Conservation (phyloP, 37 sponge, comb jelly and placozoan genomes). For the Halichondria panicea region DNA sequence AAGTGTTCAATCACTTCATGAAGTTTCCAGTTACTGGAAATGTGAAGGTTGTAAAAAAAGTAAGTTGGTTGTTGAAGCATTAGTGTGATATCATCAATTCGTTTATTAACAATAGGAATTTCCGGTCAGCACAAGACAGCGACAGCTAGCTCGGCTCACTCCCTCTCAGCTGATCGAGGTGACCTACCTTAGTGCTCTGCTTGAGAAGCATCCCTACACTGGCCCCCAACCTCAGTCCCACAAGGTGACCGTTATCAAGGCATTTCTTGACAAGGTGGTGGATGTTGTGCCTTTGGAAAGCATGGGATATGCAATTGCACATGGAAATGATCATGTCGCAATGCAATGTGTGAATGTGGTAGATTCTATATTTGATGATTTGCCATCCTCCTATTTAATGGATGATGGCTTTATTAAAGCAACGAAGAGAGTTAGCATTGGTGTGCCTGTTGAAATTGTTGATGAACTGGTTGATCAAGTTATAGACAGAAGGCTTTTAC, state of each 20-base stretch:
- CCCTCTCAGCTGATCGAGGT: constrained; percentile 41
- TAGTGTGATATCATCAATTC: background rate
- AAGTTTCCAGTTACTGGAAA: background rate
- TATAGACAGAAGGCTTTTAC: no score
- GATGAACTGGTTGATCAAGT: background rate
- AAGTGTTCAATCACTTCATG: background rate
- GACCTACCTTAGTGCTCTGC: constrained; percentile 40
- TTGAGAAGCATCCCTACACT: constrained; percentile 22
- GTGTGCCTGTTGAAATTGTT: background rate
- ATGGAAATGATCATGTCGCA: constrained; percentile 21
- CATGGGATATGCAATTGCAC: constrained; percentile 34
- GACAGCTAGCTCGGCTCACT: constrained; percentile 43
- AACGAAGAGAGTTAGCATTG: background rate
- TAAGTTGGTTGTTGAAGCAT: background rate
- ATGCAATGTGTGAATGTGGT: constrained; percentile 31
- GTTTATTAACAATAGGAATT: constrained; percentile 1
- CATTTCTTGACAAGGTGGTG: constrained; percentile 43
- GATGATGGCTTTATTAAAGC: background rate
- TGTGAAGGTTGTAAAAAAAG: constrained; percentile 7
- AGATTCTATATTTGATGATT: background rate
- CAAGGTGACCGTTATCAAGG: background rate
- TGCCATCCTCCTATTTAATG: background rate
- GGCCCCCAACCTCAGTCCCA: background rate
- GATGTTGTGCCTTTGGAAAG: constrained; percentile 53
- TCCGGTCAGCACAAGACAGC: constrained; percentile 14